phyloP scores from a whole-genome alignment of 2,797 vertebrate species.

The Amazonetta brasiliensis region DNA sequence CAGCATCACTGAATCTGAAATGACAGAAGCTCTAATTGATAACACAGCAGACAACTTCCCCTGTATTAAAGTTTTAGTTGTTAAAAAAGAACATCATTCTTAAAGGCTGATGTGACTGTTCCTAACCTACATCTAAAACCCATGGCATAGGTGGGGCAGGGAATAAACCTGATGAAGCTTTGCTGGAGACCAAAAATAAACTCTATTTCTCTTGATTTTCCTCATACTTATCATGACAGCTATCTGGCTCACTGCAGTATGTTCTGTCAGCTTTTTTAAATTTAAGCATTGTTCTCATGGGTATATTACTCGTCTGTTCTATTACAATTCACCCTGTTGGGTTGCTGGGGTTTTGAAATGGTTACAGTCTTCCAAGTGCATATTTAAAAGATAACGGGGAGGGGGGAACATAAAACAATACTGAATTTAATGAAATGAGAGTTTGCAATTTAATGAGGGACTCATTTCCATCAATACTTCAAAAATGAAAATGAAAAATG shows the following conservation, averaged over 20 bases:
- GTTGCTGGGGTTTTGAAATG: background rate
- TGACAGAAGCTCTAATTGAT: background rate
- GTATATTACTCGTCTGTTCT: background rate
- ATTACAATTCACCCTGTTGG: background rate
- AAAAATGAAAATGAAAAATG: background rate
- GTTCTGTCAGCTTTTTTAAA: background rate
- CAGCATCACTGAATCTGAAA: background rate
- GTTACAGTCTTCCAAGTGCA: background rate
- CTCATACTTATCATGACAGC: background rate
- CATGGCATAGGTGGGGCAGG: background rate
- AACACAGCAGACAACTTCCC: background rate
- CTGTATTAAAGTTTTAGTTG: background rate
- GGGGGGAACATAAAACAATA: background rate
- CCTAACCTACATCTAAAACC: background rate
- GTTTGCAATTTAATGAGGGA: background rate
- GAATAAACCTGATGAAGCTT: background rate
- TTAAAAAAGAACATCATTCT: background rate
- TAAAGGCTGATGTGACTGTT: background rate
- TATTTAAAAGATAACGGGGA: background rate
- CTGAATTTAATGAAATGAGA: background rate
- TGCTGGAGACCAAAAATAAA: background rate
- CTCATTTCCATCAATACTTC: background rate
- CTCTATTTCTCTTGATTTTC: background rate
- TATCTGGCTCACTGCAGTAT: background rate
- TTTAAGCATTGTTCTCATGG: background rate